These are phyloP conservation scores for Hypothenemus hampei DNA, from an alignment of 1,140 invertebrate species.

Conservation along the genomic window DNA sequence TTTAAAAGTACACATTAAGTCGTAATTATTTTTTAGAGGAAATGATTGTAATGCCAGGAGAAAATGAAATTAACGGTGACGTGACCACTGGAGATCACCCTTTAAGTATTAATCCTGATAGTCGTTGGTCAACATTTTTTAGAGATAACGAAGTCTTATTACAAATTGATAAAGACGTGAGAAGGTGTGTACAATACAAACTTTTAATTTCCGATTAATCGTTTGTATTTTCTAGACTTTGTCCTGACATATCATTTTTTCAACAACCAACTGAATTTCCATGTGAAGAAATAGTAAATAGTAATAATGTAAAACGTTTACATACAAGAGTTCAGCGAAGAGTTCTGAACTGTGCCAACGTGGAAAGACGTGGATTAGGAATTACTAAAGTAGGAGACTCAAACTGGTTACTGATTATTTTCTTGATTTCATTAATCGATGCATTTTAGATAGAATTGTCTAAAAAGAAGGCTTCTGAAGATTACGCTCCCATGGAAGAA, in stretches of 20 bases:
- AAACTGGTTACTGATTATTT: neutral
- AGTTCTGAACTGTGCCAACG: constrained; percentile 79
- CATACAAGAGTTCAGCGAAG: constrained; percentile 84
- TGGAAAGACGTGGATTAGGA: constrained; percentile 82
- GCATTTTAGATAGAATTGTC: constrained; percentile 53
- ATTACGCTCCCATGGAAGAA: constrained; percentile 75
- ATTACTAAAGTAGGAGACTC: constrained; percentile 68
- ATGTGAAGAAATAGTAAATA: constrained; percentile 67
- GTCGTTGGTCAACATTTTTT: constrained; percentile 90
- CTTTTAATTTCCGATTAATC: too few species aligned
- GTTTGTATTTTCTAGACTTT: constrained; percentile 58
- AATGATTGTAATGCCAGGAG: constrained; percentile 73
- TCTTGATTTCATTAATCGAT: neutral
- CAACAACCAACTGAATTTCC: constrained; percentile 88
- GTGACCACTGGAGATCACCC: constrained; percentile 73
- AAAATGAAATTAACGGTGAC: constrained; percentile 52
- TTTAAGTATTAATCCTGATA: constrained; percentile 88
- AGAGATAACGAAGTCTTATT: constrained; percentile 94
- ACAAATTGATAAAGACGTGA: constrained; percentile 97
- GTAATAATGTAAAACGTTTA: constrained; percentile 70
- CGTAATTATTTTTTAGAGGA: constrained; percentile 55
- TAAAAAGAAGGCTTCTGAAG: constrained; percentile 64
- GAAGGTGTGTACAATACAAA: constrained; percentile 44
- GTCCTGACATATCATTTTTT: constrained; percentile 96
- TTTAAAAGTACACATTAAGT: neutral